These are phyloP conservation scores for Mormyrus lacerda DNA, from an alignment of 2,113 vertebrate genomes.

Conservation along the genomic window DNA sequence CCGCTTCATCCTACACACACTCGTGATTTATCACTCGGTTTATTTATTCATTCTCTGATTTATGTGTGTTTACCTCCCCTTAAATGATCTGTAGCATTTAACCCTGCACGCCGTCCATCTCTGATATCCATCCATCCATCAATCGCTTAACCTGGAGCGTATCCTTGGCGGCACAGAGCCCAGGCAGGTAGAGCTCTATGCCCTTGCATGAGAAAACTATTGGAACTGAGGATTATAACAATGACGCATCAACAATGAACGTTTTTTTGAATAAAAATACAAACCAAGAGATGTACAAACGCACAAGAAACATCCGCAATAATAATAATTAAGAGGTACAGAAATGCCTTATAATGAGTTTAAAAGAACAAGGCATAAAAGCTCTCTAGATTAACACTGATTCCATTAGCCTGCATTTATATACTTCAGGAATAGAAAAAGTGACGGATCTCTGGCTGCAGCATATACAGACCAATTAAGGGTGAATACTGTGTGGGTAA, in stretches of 20 bases:
- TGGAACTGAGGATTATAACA: background rate
- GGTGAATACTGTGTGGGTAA: background rate
- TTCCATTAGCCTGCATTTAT: conserved; percentile 39
- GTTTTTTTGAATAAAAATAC: background rate
- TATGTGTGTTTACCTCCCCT: background rate
- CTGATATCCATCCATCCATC: background rate
- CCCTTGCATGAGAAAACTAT: background rate
- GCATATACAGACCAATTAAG: background rate
- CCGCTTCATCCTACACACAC: background rate
- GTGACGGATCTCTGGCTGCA: background rate
- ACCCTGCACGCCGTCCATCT: background rate
- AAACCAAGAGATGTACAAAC: background rate
- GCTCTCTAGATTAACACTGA: conserved; percentile 42
- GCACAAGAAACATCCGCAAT: background rate
- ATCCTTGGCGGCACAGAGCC: background rate
- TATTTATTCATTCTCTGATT: conserved; percentile 1
- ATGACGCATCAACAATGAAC: background rate
- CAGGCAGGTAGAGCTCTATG: background rate
- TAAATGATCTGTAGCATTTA: background rate
- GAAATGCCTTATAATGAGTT: background rate
- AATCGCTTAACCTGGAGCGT: background rate
- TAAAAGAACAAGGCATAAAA: background rate
- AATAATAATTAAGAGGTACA: background rate
- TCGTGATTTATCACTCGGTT: background rate
- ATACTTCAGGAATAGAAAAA: background rate